phyloP scores from a whole-genome alignment of 2,888 invertebrate species.

The Sipunculus nudus region DNA sequence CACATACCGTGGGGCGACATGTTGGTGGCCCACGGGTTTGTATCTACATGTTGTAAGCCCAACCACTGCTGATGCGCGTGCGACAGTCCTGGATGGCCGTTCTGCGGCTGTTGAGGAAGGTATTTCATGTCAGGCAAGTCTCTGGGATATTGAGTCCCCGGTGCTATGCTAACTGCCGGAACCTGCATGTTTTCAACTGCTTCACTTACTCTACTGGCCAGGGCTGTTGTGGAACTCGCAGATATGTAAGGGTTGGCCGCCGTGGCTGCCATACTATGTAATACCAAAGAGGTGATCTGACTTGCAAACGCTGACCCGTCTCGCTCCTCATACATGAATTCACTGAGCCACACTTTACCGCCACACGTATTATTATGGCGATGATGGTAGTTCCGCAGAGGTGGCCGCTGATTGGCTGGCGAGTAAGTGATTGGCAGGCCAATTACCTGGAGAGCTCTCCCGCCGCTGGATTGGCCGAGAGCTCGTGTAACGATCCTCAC shows the following conservation, averaged over 20 bases:
- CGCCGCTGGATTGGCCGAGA: too few species aligned
- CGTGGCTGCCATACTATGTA: conserved; percentile 84
- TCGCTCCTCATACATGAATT: conserved; percentile 31
- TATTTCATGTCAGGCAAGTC: conserved; percentile 79
- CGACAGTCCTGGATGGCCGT: conserved; percentile 21
- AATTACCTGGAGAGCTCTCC: conserved; percentile 44
- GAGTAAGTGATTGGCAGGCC: conserved; percentile 45
- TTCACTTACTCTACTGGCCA: conserved; percentile 71
- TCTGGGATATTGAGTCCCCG: conserved; percentile 52
- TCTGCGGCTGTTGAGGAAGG: conserved; percentile 22
- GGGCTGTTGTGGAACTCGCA: conserved; percentile 81
- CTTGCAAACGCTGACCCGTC: conserved; percentile 49
- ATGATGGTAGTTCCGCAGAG: conserved; percentile 26
- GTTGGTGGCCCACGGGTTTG: conserved; percentile 9
- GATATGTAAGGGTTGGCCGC: conserved; percentile 80
- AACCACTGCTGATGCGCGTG: conserved; percentile 30
- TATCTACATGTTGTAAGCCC: conserved; percentile 18
- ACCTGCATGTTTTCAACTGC: conserved; percentile 62
- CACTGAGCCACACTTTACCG: conserved; percentile 28
- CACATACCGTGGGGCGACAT: conserved; percentile 61
- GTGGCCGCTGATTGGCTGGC: conserved; percentile 46
- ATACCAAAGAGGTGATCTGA: conserved; percentile 47
- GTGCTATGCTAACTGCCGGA: conserved; percentile 56
- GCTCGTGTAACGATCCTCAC: too few species aligned
- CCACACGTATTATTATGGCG: conserved; percentile 17